Evolutionary conservation across 2,113 vertebrate genomes (phyloP).

Genomic region (Daubentonia madagascariensis): DNA sequence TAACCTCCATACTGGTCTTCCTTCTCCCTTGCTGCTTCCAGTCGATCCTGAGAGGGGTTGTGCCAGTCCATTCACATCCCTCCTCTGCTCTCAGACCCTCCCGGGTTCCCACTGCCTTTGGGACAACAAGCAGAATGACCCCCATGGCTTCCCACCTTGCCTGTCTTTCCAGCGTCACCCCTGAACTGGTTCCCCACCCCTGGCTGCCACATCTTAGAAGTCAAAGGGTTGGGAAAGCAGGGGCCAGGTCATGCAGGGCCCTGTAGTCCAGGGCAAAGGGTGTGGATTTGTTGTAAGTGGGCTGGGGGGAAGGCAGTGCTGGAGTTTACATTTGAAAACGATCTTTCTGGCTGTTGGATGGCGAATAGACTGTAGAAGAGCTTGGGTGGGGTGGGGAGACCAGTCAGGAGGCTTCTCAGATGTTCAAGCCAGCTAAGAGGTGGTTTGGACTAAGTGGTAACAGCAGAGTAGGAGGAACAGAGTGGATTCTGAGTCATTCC

Average conservation of each 20-base stretch:
- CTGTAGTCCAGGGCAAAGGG: background rate
- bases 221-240: background rate
- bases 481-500: background rate
- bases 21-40: background rate
- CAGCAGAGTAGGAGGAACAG: background rate
- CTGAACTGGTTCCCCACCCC: background rate
- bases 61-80: background rate
- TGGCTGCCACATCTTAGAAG: background rate
- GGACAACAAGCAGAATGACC: background rate
- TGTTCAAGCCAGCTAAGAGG: background rate
- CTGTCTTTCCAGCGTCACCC: background rate
- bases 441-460: background rate
- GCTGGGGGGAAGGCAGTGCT: background rate
- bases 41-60: too few species aligned
- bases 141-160: background rate
- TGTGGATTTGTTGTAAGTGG: background rate
- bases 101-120: fast-evolving
- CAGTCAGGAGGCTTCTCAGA: background rate
- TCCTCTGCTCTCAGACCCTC: background rate
- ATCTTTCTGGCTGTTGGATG: background rate
- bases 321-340: background rate
- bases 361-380: background rate
- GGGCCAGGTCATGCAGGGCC: background rate
- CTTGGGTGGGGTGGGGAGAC: fast-evolving
- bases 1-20: too few species aligned